Base-by-base conservation (phyloP, 2,888 invertebrate genomes). In the Sthenelais limicola region DNA sequence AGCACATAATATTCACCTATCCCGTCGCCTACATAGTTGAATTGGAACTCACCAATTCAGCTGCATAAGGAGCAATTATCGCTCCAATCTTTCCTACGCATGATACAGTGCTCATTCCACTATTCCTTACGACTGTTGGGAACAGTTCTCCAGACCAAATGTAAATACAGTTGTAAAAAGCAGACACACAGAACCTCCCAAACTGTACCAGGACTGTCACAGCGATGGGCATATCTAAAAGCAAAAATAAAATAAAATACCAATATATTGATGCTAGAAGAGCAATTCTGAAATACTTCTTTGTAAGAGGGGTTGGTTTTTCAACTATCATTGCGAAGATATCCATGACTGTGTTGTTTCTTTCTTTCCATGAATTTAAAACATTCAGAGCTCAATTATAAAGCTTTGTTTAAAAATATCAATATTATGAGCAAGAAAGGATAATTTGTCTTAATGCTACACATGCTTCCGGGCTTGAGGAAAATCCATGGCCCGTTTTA, bases 31-130 rank as follows among this genome's bases (percentile, higher is more conserved):
- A 43, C 15, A 43, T 43, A 15, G 9, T 43, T 9, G 43, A 43
- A 12, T 12, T 43, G 43, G 43, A 43, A 26, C 33, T 2, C 33
- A 62, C 62, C 38, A 35, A 18, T 24, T 62, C 38, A 26, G 35
- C 62, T n/a, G 62, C 26, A 43, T 38, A 62, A 26, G 62, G 62
- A 2, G 38, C 62, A 3, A 62, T 35, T 21, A 62, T 43, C 3
- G 62, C 62, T n/a, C 62, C 62, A 21, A 62, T n/a, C 24, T 62
- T 62, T 35, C 62, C 62, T 26, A 62, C 38, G 24, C 62, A 35
- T 24, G 3, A 35, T 3, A n/a, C 15, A 43, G 38, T 38, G 62
- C 62, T 62, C 1, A 62, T 35, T 1, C 62, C 62, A 24, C 62
- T 62, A 24, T 38, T 62, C 1, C 62, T 35, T 3, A 62, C 24